Conservation (phyloP, 2,888 invertebrate species). For the Lepidocyrtinus sp. region DNA sequence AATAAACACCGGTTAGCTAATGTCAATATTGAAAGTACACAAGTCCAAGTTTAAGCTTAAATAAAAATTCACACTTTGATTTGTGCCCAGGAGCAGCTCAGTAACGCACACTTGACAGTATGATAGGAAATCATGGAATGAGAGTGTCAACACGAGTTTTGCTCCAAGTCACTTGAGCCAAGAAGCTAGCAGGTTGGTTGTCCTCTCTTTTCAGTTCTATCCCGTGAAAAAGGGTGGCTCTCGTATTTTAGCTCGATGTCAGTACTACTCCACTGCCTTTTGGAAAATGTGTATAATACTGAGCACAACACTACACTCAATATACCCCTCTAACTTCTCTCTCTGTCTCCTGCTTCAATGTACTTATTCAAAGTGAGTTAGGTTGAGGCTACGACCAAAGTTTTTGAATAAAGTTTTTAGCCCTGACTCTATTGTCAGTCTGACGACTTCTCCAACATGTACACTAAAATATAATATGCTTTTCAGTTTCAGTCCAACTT, state of each 20-base stretch:
- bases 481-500: background rate
- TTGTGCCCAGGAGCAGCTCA: background rate
- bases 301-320: too few species aligned
- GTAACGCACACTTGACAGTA: conserved; percentile 50
- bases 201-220: too few species aligned
- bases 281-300: too few species aligned
- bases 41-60: too few species aligned
- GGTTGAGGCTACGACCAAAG: conserved; percentile 37
- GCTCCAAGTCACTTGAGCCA: conserved; percentile 27
- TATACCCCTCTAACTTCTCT: too few species aligned
- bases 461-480: background rate
- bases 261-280: background rate
- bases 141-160: conserved; percentile 59
- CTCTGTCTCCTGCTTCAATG: too few species aligned
- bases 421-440: background rate
- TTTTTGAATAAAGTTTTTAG: conserved; percentile 35
- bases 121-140: conserved; percentile 54
- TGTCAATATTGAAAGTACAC: too few species aligned
- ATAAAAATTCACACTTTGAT: too few species aligned
- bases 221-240: conserved; percentile 49
- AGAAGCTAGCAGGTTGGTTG: conserved; percentile 43
- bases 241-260: background rate
- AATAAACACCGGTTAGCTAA: too few species aligned
- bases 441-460: background rate
- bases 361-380: conserved; percentile 4